A percentile compares a stretch with the other conserved stretches of the same genome.
Evolutionary conservation across 2,113 vertebrate species (phyloP).

Genomic region (Prionailurus bengalensis): DNA sequence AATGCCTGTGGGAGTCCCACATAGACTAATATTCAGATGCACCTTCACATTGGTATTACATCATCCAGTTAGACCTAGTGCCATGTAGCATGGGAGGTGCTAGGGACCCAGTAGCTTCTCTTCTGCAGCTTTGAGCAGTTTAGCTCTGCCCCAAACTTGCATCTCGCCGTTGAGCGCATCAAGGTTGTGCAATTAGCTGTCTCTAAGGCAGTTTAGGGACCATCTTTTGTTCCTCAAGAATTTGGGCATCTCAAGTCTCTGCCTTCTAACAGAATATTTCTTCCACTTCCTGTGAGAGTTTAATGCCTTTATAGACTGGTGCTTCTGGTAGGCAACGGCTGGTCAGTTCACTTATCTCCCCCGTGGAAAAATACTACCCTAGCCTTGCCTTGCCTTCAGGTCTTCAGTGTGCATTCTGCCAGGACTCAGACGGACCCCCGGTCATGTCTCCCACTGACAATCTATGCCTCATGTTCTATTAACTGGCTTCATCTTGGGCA

Average conservation of each 20-base stretch:
- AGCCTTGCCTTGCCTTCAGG: not conserved
- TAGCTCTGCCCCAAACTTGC: slow-evolving; percentile 17
- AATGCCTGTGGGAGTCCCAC: not conserved
- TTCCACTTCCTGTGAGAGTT: not conserved
- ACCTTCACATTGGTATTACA: not conserved
- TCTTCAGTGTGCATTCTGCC: not conserved
- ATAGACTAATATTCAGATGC: not conserved
- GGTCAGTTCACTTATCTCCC: not conserved
- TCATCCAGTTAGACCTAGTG: not conserved
- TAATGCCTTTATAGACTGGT: not conserved
- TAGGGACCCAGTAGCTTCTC: not conserved
- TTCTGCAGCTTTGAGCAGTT: slow-evolving; percentile 42
- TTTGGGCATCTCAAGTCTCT: not conserved
- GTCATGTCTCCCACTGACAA: not conserved
- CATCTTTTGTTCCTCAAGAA: slow-evolving; percentile 7
- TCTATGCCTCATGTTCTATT: not conserved
- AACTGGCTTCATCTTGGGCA: not conserved
- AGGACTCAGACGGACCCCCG: not conserved
- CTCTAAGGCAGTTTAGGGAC: not conserved
- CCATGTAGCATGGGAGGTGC: not conserved
- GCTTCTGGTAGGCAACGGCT: not conserved
- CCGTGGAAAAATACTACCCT: not conserved
- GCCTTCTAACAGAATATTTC: not conserved
- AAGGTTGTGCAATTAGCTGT: not conserved
- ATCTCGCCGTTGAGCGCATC: not conserved